phyloP scores from a whole-genome alignment of 2,113 vertebrate species.

The Podilymbus podiceps region DNA sequence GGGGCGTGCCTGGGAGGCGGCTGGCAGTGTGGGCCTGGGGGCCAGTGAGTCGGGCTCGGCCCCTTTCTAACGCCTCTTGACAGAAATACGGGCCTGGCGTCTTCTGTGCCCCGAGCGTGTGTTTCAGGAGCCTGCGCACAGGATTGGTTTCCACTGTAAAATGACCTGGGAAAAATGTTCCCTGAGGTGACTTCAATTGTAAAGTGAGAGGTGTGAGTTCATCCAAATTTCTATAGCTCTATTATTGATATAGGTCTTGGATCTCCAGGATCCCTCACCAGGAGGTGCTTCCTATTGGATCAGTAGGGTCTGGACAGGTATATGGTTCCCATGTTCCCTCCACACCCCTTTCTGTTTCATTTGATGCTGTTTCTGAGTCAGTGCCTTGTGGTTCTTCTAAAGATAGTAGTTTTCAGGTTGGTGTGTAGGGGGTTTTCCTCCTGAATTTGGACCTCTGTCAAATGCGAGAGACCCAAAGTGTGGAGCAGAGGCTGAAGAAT shows the following conservation, averaged over 20 bases:
- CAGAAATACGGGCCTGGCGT: rapidly evolving
- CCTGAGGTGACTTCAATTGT: neutral
- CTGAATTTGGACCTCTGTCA: neutral
- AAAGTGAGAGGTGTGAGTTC: rapidly evolving
- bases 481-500: neutral
- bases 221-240: neutral
- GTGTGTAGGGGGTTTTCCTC: neutral
- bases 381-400: neutral
- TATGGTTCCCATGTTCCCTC: rapidly evolving
- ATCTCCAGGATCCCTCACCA: neutral
- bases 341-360: rapidly evolving
- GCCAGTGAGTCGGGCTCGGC: neutral
- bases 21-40: rapidly evolving
- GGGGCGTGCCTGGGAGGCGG: neutral
- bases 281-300: neutral
- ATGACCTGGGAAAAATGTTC: neutral
- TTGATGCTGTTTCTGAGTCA: neutral
- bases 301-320: neutral
- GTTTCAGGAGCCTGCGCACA: neutral
- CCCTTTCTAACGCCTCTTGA: rapidly evolving
- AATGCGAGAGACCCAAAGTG: neutral
- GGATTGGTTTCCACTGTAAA: no score
- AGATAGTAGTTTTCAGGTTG: neutral
- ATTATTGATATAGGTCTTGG: neutral
- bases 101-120: no score